These are phyloP conservation scores for Chrysolophus pictus DNA, from an alignment of 2,797 vertebrate genomes.

Conservation along the genomic window DNA sequence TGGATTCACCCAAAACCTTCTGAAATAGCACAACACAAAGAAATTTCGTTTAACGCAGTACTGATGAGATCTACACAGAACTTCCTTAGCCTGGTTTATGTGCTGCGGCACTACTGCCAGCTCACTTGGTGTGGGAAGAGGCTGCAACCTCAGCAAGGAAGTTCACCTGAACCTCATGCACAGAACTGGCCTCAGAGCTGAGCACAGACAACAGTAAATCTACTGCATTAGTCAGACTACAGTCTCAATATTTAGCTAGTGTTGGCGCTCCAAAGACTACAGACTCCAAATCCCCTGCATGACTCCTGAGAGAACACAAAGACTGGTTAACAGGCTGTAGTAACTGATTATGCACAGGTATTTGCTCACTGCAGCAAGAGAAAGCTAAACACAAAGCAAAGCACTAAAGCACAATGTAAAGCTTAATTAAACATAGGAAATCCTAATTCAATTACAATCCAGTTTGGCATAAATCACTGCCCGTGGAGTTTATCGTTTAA, in stretches of 20 bases:
- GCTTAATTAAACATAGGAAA: conserved; percentile 14
- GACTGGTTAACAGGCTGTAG: background rate
- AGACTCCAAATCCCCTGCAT: background rate
- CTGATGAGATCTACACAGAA: background rate
- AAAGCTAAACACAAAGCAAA: background rate
- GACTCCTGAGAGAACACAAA: background rate
- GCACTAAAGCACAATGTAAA: background rate
- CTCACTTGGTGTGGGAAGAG: background rate
- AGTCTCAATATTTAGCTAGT: background rate
- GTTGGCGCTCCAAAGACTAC: background rate
- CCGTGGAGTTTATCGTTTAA: background rate
- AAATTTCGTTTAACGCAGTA: background rate
- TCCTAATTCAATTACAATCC: background rate
- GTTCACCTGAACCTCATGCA: background rate
- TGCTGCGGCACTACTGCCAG: background rate
- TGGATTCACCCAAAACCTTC: background rate
- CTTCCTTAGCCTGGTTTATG: background rate
- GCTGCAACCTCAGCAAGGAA: background rate
- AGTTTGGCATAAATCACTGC: conserved; percentile 1
- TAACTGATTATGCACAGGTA: background rate
- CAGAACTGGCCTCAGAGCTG: fast-evolving
- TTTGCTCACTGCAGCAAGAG: background rate
- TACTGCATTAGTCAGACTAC: background rate
- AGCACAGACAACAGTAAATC: background rate
- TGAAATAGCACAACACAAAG: background rate